Evolutionary conservation across 2,113 vertebrate species (phyloP).

Genomic region (Cyanoliseus patagonus): DNA sequence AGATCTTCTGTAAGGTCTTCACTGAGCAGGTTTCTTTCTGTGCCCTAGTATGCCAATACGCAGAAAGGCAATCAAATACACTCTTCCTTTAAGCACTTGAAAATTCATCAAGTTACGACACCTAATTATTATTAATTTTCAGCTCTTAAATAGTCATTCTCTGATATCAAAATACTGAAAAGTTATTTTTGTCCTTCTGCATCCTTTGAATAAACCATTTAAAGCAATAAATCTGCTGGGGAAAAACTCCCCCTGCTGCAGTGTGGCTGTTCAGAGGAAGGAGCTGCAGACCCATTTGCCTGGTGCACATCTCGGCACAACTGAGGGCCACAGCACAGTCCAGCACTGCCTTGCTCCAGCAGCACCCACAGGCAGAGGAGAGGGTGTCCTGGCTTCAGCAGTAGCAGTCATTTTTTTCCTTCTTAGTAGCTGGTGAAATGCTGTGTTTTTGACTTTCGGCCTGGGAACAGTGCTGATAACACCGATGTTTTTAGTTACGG

Average conservation of each 20-base stretch:
- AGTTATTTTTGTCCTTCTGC: neutral
- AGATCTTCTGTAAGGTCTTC: neutral
- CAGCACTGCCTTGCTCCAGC: rapidly evolving
- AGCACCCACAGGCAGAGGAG: neutral
- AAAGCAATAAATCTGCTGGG: neutral
- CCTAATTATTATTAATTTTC: neutral
- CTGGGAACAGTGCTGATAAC: no score
- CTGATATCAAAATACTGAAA: neutral
- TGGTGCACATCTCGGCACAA: rapidly evolving
- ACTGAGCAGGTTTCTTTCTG: neutral
- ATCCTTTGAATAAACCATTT: neutral
- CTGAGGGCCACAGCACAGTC: neutral
- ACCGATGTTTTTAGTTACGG: no score
- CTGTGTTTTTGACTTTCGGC: no score
- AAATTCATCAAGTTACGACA: neutral
- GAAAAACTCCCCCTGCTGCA: rapidly evolving
- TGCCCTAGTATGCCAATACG: neutral
- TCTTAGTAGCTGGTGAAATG: no score
- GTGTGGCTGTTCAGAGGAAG: neutral
- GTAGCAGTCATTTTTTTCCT: no score
- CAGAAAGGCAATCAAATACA: neutral
- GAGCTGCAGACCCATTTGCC: neutral
- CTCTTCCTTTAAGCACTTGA: neutral
- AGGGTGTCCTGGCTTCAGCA: no score
- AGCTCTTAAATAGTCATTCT: neutral